Percentiles rank a stretch among this genome's conserved stretches.
These are phyloP conservation scores for Sarcophilus harrisii DNA, from an alignment of 2,797 vertebrate genomes.

Conservation along the genomic window DNA sequence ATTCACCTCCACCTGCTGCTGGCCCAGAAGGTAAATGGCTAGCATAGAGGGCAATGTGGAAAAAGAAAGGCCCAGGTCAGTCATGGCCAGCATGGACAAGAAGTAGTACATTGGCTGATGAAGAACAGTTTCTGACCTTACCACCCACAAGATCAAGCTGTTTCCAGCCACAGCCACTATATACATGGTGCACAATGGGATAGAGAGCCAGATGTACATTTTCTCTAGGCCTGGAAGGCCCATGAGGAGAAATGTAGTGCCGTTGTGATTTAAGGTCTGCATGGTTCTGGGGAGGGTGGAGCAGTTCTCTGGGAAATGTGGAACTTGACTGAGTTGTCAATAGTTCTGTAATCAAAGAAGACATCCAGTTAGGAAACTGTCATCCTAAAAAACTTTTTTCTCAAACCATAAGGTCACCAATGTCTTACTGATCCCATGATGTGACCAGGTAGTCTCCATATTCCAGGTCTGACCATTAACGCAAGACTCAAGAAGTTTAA, in stretches of 20 bases:
- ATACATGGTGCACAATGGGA: conserved; percentile 71
- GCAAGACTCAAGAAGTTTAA: neutral
- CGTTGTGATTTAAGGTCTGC: conserved; percentile 41
- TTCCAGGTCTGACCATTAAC: neutral
- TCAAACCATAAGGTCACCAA: neutral
- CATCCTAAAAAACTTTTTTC: neutral
- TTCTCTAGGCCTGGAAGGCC: conserved; percentile 71
- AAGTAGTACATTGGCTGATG: conserved; percentile 78
- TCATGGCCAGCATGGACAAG: conserved; percentile 67
- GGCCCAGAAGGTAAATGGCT: conserved; percentile 46
- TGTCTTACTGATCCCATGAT: neutral
- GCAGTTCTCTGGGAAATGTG: neutral
- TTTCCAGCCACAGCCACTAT: conserved; percentile 70
- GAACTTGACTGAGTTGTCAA: neutral
- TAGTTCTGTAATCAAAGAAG: neutral
- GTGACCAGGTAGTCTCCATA: neutral
- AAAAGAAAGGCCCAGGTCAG: conserved; percentile 59
- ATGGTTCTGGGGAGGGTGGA: neutral
- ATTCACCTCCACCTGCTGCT: conserved; percentile 10
- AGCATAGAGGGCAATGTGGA: conserved; percentile 72
- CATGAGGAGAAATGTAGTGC: conserved; percentile 62
- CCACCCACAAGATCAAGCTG: conserved; percentile 68
- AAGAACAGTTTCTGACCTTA: conserved; percentile 62
- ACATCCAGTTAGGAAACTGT: neutral
- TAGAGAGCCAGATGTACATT: conserved; percentile 67